Base-by-base conservation (phyloP, 2,797 vertebrate genomes). In the Eospalax fontanierii region DNA sequence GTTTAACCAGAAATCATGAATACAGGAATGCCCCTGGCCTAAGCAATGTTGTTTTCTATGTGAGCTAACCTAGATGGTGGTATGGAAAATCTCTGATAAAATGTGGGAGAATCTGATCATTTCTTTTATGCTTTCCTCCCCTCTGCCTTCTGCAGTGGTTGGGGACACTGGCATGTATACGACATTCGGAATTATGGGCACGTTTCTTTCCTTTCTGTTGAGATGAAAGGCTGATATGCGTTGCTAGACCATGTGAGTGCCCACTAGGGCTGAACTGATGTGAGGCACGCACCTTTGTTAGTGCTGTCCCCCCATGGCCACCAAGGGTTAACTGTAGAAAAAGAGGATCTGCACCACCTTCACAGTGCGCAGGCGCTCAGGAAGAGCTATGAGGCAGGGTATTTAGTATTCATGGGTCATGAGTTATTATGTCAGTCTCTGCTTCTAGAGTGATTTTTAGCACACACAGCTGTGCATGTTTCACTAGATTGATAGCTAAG, bases 61-160 rank as follows among this genome's bases (percentile, higher is more conserved):
- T 18, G 70, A 33, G 16, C 19, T n/a, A n/a, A n/a, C n/a, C n/a
- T n/a, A n/a, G n/a, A n/a, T n/a, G n/a, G n/a, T n/a, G n/a, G n/a
- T n/a, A n/a, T n/a, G n/a, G n/a, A n/a, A n/a, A n/a, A n/a, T 90
- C 54, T 24, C 6, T 59, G 78, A 87, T 80, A 83, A 95, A 89
- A 92, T 74, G 2, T 68, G 19, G 35, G 24, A 19, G 2, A 89
- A 26, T 90, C n/a, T 80, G 18, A 4, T 66, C 3, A 61, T 70
- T 40, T 75, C 38, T 93, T 82, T 43, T 76, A 38, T 38, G 46
- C 66, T 46, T 43, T 88, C 1, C 90, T 26, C 91, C n/a, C 38
- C 4, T 11, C 8, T 24, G 14, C 6, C 16, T 46, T 73, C 4
- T 73, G 40, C 9, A 21, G 38, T 61, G 24, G 6, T 3, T 82